phyloP scores from a whole-genome alignment of 1,140 invertebrate genomes.

The Camponotus vicinus region DNA sequence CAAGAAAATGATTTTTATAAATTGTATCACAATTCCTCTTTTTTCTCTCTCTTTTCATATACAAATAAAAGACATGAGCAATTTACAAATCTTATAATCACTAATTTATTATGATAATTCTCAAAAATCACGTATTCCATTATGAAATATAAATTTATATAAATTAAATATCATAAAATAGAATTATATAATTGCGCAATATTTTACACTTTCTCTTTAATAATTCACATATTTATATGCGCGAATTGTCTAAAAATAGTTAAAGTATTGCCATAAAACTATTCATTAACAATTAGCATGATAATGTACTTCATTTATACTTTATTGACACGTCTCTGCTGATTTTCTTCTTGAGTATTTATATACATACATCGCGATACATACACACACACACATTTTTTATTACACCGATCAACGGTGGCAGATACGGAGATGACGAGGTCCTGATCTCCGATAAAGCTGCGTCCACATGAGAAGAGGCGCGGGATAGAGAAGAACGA shows the following conservation, averaged over 20 bases:
- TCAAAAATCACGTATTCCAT: not conserved
- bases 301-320: not conserved
- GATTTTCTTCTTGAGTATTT: not conserved
- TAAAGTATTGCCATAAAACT: not conserved
- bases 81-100: slow-evolving; percentile 4
- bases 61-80: not conserved
- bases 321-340: not conserved
- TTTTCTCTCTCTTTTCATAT: not conserved
- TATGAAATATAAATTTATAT: not conserved
- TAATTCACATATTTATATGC: not conserved
- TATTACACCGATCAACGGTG: slow-evolving; percentile 51
- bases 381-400: not conserved
- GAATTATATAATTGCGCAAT: not conserved
- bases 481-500: slow-evolving; percentile 76
- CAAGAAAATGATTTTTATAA: slow-evolving; percentile 10
- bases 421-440: slow-evolving; percentile 59
- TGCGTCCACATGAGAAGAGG: slow-evolving; percentile 54
- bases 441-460: slow-evolving; percentile 62
- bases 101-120: not conserved
- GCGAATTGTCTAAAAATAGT: not conserved
- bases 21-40: slow-evolving; percentile 2
- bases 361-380: not conserved
- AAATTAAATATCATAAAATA: slow-evolving; percentile 8
- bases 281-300: not conserved
- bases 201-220: not conserved